These are phyloP conservation scores for Furcula furcula DNA, from an alignment of 2,888 invertebrate species.

Conservation along the genomic window DNA sequence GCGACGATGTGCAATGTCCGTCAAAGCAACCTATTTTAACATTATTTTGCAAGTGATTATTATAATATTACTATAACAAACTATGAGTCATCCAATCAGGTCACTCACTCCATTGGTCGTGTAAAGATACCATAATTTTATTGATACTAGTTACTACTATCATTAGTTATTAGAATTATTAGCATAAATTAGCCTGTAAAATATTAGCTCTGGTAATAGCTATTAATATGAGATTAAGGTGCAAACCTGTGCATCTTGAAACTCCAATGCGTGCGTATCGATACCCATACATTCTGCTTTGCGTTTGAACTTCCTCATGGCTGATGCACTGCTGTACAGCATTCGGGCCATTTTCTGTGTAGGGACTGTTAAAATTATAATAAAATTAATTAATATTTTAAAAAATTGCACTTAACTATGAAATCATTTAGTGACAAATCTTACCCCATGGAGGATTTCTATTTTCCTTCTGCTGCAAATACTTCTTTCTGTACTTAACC, in stretches of 20 bases:
- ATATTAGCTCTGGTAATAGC: too few species aligned
- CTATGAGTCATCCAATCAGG: too few species aligned
- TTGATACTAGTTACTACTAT: too few species aligned
- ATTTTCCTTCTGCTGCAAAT: slow-evolving; percentile 86
- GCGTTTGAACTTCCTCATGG: slow-evolving; percentile 89
- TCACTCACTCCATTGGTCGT: too few species aligned
- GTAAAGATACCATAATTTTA: too few species aligned
- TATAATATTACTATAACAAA: too few species aligned
- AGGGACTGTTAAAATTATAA: slow-evolving; percentile 84
- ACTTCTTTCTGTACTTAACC: slow-evolving; percentile 92
- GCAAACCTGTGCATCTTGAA: slow-evolving; percentile 89
- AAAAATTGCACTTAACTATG: not conserved
- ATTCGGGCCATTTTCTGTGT: slow-evolving; percentile 97
- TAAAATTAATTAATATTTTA: not conserved
- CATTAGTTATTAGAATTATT: too few species aligned
- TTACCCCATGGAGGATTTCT: slow-evolving; percentile 93
- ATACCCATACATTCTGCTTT: slow-evolving; percentile 96
- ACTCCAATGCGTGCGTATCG: slow-evolving; percentile 89
- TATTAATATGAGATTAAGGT: too few species aligned
- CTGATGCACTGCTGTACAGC: slow-evolving; percentile 94
- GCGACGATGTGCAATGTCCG: too few species aligned
- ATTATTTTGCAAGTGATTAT: too few species aligned
- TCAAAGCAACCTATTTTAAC: too few species aligned
- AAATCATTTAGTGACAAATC: slow-evolving; percentile 3
- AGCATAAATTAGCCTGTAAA: too few species aligned